A percentile compares a stretch with the other conserved stretches of the same genome.
Conservation (phyloP, 2,888 invertebrate species). For the Agrotis exclamationis region DNA sequence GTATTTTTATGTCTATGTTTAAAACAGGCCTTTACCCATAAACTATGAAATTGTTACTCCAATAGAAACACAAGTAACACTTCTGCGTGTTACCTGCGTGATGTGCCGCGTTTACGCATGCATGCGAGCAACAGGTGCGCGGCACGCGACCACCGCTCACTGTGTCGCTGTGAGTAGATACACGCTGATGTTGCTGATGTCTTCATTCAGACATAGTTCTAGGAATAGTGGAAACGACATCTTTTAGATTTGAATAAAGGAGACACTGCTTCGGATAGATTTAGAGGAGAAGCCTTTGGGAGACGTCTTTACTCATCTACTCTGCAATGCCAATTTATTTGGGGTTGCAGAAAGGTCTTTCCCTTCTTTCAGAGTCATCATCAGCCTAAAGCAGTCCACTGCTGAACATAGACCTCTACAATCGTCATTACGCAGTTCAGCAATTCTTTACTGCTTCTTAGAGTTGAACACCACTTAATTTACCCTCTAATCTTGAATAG, state of each 20-base stretch:
- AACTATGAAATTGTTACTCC: too few relatives aligned
- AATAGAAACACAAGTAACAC: too few relatives aligned
- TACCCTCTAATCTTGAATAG: background rate
- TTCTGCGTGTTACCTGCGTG: slow-evolving; percentile 46
- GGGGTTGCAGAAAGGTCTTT: too few relatives aligned
- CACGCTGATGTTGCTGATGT: slow-evolving; percentile 22
- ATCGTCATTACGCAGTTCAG: too few relatives aligned
- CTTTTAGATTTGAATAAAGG: background rate
- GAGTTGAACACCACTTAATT: background rate
- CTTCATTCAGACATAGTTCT: slow-evolving; percentile 4
- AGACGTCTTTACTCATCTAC: too few relatives aligned
- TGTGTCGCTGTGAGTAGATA: slow-evolving; percentile 27
- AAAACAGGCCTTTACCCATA: too few relatives aligned
- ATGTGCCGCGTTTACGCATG: slow-evolving; percentile 42
- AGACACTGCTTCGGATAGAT: background rate
- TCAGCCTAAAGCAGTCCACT: too few relatives aligned
- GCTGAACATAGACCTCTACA: too few relatives aligned
- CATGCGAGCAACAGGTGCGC: slow-evolving; percentile 44
- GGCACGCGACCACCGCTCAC: slow-evolving; percentile 45
- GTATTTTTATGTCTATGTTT: too few relatives aligned
- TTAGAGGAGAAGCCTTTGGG: background rate
- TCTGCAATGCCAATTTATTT: too few relatives aligned
- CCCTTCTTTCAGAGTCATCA: too few relatives aligned
- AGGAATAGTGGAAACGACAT: slow-evolving; percentile 3
- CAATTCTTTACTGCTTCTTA: too few relatives aligned